A percentile compares a stretch with the other conserved stretches of the same genome.
Evolutionary conservation across 2,888 invertebrate genomes (phyloP).

Genomic region (Hirtodrosophila histrioides): DNA sequence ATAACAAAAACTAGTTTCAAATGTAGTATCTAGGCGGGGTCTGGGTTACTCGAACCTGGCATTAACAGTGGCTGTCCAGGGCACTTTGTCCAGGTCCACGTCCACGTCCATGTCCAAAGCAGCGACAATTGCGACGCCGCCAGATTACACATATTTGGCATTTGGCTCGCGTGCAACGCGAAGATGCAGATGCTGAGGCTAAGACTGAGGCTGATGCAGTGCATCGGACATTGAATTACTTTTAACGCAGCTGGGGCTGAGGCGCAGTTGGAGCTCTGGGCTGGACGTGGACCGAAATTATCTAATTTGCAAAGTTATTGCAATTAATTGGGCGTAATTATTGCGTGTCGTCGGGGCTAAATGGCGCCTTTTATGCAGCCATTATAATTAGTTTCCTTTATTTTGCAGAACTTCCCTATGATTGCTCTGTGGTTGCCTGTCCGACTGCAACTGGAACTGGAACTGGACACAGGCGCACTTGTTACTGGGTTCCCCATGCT

Average conservation of each 20-base stretch:
- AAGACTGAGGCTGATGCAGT: neutral
- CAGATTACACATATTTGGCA: constrained; percentile 63
- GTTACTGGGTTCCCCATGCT: constrained; percentile 31
- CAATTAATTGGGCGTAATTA: constrained; percentile 82
- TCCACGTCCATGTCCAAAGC: constrained; percentile 3
- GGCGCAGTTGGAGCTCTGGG: neutral
- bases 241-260: constrained; percentile 43
- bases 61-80: constrained; percentile 5
- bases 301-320: constrained; percentile 82
- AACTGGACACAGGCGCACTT: constrained; percentile 27
- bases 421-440: constrained; percentile 24
- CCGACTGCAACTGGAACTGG: neutral
- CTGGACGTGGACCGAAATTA: constrained; percentile 68
- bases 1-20: constrained; percentile 9
- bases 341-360: constrained; percentile 72
- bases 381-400: constrained; percentile 74
- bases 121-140: constrained; percentile 46
- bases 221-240: constrained; percentile 44
- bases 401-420: constrained; percentile 27
- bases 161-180: constrained; percentile 28
- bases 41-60: neutral
- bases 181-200: neutral
- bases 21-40: neutral
- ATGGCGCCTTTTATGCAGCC: constrained; percentile 74
- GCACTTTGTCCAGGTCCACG: constrained; percentile 5